Percentiles rank a stretch among this genome's conserved stretches.
Conservation (phyloP, 2,888 invertebrate species). For the Drosophila imparisetae region DNA sequence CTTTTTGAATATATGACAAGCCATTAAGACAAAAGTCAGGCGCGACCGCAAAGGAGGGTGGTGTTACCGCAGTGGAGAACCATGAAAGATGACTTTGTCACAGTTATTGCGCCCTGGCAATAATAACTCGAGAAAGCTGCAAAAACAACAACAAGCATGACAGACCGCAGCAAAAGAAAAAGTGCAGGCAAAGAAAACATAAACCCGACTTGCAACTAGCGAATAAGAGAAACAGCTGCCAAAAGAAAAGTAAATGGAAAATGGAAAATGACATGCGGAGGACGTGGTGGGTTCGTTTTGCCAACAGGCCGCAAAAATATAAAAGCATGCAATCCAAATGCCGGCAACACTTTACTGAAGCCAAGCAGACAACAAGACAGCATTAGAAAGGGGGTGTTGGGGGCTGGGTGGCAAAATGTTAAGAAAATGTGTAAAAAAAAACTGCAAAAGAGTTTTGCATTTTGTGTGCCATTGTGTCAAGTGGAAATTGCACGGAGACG, state of each 20-base stretch:
- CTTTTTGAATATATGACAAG: slow-evolving; percentile 52
- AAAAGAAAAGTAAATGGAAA: slow-evolving; percentile 61
- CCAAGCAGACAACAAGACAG: slow-evolving; percentile 36
- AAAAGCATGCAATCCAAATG: slow-evolving; percentile 66
- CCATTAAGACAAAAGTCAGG: slow-evolving; percentile 69
- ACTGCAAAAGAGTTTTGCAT: slow-evolving; percentile 72
- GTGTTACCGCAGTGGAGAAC: slow-evolving; percentile 9
- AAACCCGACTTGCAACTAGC: slow-evolving; percentile 60
- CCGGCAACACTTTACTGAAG: slow-evolving; percentile 65
- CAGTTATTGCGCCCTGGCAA: slow-evolving; percentile 72
- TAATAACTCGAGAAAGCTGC: slow-evolving; percentile 69
- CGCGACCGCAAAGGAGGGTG: slow-evolving; percentile 26
- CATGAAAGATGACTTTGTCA: slow-evolving; percentile 69
- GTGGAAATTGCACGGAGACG: slow-evolving; percentile 70
- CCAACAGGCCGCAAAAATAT: slow-evolving; percentile 46
- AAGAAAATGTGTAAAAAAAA: not conserved
- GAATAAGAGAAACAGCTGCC: slow-evolving; percentile 58
- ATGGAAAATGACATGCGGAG: slow-evolving; percentile 67
- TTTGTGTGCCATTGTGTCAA: slow-evolving; percentile 83
- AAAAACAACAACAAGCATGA: slow-evolving; percentile 23
- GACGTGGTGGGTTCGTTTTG: slow-evolving; percentile 40
- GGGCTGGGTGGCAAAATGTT: not conserved
- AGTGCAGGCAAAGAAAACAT: slow-evolving; percentile 29
- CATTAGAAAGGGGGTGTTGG: slow-evolving; percentile 3
- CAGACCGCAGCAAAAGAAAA: slow-evolving; percentile 24